A percentile compares a stretch with the other conserved stretches of the same genome.
Evolutionary conservation across 2,888 invertebrate genomes (phyloP).

Genomic region (Archips xylosteana): DNA sequence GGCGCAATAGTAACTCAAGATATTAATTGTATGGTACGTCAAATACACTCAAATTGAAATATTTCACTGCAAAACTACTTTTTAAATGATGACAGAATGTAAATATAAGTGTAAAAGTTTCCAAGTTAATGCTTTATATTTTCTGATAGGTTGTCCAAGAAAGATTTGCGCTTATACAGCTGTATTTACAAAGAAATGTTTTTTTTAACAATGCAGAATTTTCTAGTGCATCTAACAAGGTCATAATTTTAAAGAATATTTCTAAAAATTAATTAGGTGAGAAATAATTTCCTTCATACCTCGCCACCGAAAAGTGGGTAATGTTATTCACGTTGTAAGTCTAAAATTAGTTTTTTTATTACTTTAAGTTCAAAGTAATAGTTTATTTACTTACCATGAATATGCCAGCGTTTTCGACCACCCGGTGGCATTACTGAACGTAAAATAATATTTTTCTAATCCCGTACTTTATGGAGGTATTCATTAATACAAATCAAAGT

Average conservation of each 20-base stretch:
- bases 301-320: neutral
- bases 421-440: conserved; percentile 78
- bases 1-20: no score
- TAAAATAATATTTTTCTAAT: conserved; percentile 43
- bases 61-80: no score
- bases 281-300: neutral
- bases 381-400: conserved; percentile 86
- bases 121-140: no score
- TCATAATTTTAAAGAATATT: conserved; percentile 33
- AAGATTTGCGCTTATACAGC: no score
- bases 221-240: conserved; percentile 16
- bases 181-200: neutral
- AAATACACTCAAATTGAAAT: no score
- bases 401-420: conserved; percentile 91
- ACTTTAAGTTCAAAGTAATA: neutral
- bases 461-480: conserved; percentile 30
- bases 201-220: neutral
- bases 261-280: neutral
- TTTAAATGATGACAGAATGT: no score
- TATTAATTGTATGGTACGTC: no score
- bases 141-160: no score
- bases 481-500: conserved; percentile 31
- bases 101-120: no score
- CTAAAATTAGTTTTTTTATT: neutral
- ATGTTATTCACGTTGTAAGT: neutral